phyloP scores from a whole-genome alignment of 2,888 invertebrate species.

The Thera obeliscata region DNA sequence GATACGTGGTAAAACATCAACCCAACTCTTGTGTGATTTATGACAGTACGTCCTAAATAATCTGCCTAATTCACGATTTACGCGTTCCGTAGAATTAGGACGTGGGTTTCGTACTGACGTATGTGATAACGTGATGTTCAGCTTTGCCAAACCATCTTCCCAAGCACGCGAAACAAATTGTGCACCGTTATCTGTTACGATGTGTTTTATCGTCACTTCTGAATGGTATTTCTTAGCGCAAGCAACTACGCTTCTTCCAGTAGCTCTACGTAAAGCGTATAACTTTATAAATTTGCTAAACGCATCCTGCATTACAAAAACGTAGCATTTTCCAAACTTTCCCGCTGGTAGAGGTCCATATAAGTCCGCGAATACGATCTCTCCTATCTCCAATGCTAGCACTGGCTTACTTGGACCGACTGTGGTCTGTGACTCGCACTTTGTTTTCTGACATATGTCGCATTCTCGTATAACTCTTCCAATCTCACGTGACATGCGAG shows the following conservation, averaged over 20 bases:
- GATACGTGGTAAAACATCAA: constrained; percentile 19
- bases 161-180: constrained; percentile 21
- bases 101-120: constrained; percentile 41
- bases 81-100: constrained; percentile 39
- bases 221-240: constrained; percentile 23
- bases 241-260: constrained; percentile 15
- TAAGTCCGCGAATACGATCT: constrained; percentile 40
- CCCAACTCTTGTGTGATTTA: constrained; percentile 37
- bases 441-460: constrained; percentile 38
- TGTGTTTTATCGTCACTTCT: constrained; percentile 25
- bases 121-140: constrained; percentile 4
- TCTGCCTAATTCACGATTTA: constrained; percentile 40
- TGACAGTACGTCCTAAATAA: constrained; percentile 40
- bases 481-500: constrained; percentile 13
- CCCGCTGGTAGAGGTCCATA: constrained; percentile 38
- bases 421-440: constrained; percentile 25
- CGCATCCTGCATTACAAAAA: constrained; percentile 36
- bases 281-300: constrained; percentile 38
- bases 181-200: constrained; percentile 37
- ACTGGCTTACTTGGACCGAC: constrained; percentile 29
- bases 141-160: constrained; percentile 15
- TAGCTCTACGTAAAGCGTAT: constrained; percentile 18
- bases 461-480: constrained; percentile 31
- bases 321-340: constrained; percentile 31
- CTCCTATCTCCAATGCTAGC: constrained; percentile 32